Conservation (phyloP, 2,888 invertebrate species). For the Trissoscelio sp. region DNA sequence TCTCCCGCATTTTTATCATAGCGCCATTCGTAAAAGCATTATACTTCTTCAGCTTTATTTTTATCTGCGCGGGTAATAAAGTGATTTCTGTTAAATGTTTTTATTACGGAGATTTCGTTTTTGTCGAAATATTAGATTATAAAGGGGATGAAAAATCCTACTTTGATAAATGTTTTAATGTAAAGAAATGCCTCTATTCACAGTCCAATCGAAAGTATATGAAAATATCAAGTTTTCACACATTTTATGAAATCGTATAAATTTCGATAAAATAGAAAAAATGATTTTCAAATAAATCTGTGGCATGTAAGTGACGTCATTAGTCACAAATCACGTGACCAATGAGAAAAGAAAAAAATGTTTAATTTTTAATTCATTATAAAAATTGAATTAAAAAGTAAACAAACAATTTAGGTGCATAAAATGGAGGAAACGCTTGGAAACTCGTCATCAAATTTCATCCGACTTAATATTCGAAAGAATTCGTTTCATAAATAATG, state of each 20-base stretch:
- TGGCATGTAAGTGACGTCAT: too few relatives aligned
- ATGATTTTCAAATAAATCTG: too few relatives aligned
- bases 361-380: too few relatives aligned
- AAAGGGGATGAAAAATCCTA: not conserved
- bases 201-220: too few relatives aligned
- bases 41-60: slow-evolving; percentile 3
- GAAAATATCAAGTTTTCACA: too few relatives aligned
- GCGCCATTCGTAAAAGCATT: slow-evolving; percentile 14
- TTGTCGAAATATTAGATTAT: not conserved
- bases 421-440: not conserved
- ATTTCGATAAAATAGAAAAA: too few relatives aligned
- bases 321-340: too few relatives aligned
- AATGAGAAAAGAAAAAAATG: too few relatives aligned
- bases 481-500: slow-evolving; percentile 38
- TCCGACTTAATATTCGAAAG: not conserved
- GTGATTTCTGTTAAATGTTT: slow-evolving; percentile 17
- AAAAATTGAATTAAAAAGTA: too few relatives aligned
- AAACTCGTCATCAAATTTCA: slow-evolving; percentile 1
- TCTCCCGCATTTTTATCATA: slow-evolving; percentile 38
- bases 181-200: not conserved
- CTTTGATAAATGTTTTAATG: not conserved
- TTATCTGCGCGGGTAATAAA: slow-evolving; percentile 27
- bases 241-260: too few relatives aligned
- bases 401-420: too few relatives aligned
- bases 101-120: not conserved